Evolutionary conservation across 2,113 vertebrate species (phyloP).

Genomic region (Sula dactylatra): DNA sequence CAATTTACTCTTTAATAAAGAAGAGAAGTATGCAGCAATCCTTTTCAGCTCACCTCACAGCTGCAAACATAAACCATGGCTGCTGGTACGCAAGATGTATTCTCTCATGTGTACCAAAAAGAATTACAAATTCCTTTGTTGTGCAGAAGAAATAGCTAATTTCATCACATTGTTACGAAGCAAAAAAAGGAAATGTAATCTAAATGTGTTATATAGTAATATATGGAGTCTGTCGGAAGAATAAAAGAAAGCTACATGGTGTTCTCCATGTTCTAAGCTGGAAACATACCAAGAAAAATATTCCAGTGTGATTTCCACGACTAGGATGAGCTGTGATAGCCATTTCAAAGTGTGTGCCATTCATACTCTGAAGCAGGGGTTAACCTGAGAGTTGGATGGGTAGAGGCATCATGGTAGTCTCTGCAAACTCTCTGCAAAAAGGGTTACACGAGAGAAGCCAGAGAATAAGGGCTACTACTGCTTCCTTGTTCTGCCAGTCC

Average conservation of each 20-base stretch:
- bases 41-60: not conserved
- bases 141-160: not conserved
- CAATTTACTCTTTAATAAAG: not conserved
- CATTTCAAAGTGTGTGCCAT: not conserved
- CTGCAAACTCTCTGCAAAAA: not conserved
- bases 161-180: not conserved
- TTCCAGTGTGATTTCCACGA: not conserved
- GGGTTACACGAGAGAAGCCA: not conserved
- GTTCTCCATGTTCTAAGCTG: not conserved
- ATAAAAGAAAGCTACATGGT: not conserved
- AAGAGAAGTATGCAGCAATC: not conserved
- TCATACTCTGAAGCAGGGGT: not conserved
- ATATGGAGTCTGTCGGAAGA: not conserved
- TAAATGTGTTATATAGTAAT: not conserved
- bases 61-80: not conserved
- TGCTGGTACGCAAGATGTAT: not conserved
- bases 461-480: not conserved
- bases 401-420: not conserved
- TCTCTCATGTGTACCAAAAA: not conserved
- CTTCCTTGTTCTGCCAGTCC: not conserved
- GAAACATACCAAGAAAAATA: not conserved
- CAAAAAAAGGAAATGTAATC: not conserved
- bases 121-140: not conserved
- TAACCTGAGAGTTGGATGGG: not conserved
- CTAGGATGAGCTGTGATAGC: not conserved